Percentiles rank a stretch among this genome's conserved stretches.
Evolutionary conservation across 2,888 invertebrate genomes (phyloP).

Genomic region (Calameuta pallipes): DNA sequence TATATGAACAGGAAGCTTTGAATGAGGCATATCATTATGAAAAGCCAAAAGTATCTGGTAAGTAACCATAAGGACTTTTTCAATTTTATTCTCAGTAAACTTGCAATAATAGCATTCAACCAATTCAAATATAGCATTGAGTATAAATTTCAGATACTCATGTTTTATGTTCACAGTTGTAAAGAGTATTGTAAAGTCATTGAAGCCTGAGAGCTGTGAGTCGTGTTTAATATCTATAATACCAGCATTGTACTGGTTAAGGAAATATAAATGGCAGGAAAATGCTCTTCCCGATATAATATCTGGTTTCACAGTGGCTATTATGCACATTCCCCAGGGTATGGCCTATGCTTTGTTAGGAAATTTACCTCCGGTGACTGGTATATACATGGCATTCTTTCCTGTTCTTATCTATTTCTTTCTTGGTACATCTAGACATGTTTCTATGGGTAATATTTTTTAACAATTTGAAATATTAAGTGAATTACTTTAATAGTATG

Average conservation of each 20-base stretch:
- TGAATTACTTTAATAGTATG: not conserved
- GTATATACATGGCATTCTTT: slow-evolving; percentile 71
- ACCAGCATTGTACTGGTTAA: slow-evolving; percentile 75
- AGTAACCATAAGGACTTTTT: slow-evolving; percentile 40
- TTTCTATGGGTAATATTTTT: slow-evolving; percentile 72
- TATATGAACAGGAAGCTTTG: slow-evolving; percentile 68
- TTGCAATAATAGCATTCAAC: not conserved
- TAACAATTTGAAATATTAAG: not conserved
- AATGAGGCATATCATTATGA: slow-evolving; percentile 67
- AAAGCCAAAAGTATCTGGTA: slow-evolving; percentile 65
- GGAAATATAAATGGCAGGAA: slow-evolving; percentile 71
- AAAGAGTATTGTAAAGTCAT: slow-evolving; percentile 24
- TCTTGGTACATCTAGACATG: slow-evolving; percentile 75
- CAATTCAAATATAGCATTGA: not conserved
- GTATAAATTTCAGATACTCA: not conserved
- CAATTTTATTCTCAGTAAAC: not conserved
- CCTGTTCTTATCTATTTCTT: slow-evolving; percentile 73
- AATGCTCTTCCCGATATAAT: slow-evolving; percentile 78
- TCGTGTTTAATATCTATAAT: slow-evolving; percentile 57
- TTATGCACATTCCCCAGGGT: slow-evolving; percentile 89
- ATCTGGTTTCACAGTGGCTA: slow-evolving; percentile 85
- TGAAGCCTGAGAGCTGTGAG: slow-evolving; percentile 44
- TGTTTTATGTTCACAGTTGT: slow-evolving; percentile 31
- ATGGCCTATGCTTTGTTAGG: slow-evolving; percentile 70
- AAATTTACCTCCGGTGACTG: slow-evolving; percentile 69